A percentile compares a stretch with the other conserved stretches of the same genome.
Evolutionary conservation across 2,113 vertebrate genomes (phyloP).

Genomic region (Scartelaos histophorus): DNA sequence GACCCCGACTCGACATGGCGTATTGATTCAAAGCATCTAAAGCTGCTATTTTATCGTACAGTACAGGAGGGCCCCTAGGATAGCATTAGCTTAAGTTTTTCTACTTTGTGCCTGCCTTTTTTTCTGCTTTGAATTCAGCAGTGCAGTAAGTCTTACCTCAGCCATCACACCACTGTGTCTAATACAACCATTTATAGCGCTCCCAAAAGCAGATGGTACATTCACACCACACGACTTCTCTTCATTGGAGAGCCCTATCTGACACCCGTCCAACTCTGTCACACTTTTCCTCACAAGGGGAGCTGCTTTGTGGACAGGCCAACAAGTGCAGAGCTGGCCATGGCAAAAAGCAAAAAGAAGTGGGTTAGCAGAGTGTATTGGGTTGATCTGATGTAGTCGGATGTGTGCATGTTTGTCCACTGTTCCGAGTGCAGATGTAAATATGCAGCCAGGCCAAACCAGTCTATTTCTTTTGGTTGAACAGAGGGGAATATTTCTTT

Average conservation of each 20-base stretch:
- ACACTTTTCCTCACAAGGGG: conserved; percentile 28
- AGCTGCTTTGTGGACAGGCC: conserved; percentile 27
- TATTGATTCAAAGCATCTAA: conserved; percentile 75
- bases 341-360: conserved; percentile 35
- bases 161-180: background rate
- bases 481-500: conserved; percentile 6
- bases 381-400: conserved; percentile 38
- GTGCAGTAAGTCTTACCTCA: background rate
- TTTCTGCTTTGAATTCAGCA: conserved; percentile 1
- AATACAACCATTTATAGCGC: conserved; percentile 7
- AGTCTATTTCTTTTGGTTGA: conserved; percentile 9
- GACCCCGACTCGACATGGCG: conserved; percentile 61
- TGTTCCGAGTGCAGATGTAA: conserved; percentile 16
- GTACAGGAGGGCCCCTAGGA: conserved; percentile 41
- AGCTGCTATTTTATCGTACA: conserved; percentile 55
- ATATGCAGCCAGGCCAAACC: conserved; percentile 5
- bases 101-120: conserved; percentile 59
- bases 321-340: conserved; percentile 45
- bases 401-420: conserved; percentile 33
- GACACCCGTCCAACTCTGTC: conserved; percentile 56
- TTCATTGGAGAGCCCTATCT: conserved; percentile 40
- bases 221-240: conserved; percentile 26
- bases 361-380: conserved; percentile 30
- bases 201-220: conserved; percentile 16
- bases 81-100: conserved; percentile 35